Conservation (phyloP, 2,888 invertebrate species). For the Pachydiplax longipennis region DNA sequence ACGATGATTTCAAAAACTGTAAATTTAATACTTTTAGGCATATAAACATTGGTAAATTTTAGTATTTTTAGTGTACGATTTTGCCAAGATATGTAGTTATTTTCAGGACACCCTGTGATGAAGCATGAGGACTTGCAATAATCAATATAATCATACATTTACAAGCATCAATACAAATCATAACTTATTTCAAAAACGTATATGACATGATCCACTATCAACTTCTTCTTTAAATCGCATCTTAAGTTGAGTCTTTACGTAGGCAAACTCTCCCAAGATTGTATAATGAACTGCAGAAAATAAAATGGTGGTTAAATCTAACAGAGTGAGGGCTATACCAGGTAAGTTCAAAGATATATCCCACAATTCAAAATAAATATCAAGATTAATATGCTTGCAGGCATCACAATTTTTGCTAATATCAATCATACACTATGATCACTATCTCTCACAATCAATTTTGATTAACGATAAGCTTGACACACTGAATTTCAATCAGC, state of each 20-base stretch:
- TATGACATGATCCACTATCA: background rate
- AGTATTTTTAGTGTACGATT: no score
- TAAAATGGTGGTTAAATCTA: background rate
- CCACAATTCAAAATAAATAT: constrained; percentile 34
- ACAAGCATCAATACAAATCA: background rate
- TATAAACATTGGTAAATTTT: no score
- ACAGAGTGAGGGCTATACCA: background rate
- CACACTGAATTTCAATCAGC: background rate
- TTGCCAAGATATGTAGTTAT: no score
- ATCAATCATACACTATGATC: constrained; percentile 15
- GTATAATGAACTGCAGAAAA: background rate
- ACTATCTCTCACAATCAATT: constrained; percentile 7
- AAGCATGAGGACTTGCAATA: no score
- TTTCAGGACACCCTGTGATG: no score
- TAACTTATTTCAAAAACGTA: background rate
- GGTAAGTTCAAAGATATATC: background rate
- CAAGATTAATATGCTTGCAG: constrained; percentile 33
- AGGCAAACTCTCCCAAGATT: constrained; percentile 12
- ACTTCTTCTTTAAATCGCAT: background rate
- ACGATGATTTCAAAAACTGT: no score
- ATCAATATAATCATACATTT: no score
- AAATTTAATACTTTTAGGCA: no score
- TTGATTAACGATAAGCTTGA: background rate
- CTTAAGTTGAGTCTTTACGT: background rate
- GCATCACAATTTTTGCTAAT: constrained; percentile 33